These are phyloP conservation scores for Tiliqua scincoides DNA, from an alignment of 2,113 vertebrate species.

Conservation along the genomic window DNA sequence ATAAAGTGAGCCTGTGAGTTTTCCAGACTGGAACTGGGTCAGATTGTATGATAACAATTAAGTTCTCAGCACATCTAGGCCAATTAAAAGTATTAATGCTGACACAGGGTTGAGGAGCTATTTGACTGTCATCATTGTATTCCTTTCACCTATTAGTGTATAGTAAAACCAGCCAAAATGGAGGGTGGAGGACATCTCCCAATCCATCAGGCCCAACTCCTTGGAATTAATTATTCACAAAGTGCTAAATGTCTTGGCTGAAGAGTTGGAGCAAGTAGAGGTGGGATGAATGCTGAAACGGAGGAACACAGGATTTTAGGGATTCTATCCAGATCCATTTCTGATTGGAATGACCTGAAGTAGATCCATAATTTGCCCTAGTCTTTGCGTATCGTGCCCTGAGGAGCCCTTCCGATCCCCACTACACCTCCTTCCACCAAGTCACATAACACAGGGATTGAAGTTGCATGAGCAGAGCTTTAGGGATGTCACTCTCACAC, in stretches of 20 bases:
- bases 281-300: not conserved
- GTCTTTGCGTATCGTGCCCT: too few species aligned
- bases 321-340: too few species aligned
- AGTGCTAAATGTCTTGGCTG: not conserved
- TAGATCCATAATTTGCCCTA: too few species aligned
- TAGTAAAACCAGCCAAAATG: not conserved
- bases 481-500: too few species aligned
- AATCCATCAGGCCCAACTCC: not conserved
- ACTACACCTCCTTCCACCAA: too few species aligned
- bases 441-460: too few species aligned
- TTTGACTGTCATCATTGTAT: constrained; percentile 4
- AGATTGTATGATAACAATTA: not conserved
- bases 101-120: not conserved
- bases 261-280: not conserved
- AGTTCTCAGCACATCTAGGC: not conserved
- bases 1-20: rapidly evolving
- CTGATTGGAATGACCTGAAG: too few species aligned
- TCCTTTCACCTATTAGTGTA: not conserved
- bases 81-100: not conserved
- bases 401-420: too few species aligned
- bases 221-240: not conserved
- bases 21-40: not conserved
- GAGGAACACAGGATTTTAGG: too few species aligned
- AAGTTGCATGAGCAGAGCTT: too few species aligned
- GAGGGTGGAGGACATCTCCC: not conserved